Evolutionary conservation across 2,888 invertebrate genomes (phyloP).

Genomic region (Dichetophora obliterata): DNA sequence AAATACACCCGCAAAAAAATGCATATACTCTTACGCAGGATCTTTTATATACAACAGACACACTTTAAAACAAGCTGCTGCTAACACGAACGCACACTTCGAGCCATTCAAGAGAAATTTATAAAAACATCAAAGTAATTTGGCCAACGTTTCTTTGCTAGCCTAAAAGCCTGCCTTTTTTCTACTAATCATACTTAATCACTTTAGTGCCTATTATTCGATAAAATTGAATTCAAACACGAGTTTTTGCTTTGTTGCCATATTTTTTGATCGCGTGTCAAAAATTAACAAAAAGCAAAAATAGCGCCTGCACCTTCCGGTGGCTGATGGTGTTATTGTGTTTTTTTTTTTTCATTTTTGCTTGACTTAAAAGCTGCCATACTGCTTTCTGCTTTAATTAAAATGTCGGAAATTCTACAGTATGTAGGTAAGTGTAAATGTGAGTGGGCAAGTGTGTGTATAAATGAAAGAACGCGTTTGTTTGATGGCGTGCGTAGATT

Average conservation of each 20-base stretch:
- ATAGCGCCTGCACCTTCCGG: background rate
- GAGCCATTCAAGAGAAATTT: background rate
- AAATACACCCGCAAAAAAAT: no score
- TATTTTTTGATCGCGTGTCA: constrained; percentile 14
- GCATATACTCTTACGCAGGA: no score
- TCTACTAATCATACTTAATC: background rate
- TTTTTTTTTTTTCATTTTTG: background rate
- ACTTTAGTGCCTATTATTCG: background rate
- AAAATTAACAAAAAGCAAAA: background rate
- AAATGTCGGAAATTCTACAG: constrained; percentile 16
- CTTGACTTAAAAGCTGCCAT: background rate
- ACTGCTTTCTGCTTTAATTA: constrained; percentile 8
- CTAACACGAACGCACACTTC: background rate
- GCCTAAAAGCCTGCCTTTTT: background rate
- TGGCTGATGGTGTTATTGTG: background rate
- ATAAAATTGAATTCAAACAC: constrained; percentile 1
- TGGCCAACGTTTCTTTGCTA: background rate
- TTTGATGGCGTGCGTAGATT: background rate
- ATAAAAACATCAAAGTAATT: background rate
- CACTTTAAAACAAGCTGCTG: no score
- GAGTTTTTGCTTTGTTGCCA: background rate
- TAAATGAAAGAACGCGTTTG: background rate
- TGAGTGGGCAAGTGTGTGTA: background rate
- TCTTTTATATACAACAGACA: no score
- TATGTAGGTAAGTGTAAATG: background rate